phyloP scores from a whole-genome alignment of 2,113 vertebrate genomes.

The Rhadina sibilatrix region DNA sequence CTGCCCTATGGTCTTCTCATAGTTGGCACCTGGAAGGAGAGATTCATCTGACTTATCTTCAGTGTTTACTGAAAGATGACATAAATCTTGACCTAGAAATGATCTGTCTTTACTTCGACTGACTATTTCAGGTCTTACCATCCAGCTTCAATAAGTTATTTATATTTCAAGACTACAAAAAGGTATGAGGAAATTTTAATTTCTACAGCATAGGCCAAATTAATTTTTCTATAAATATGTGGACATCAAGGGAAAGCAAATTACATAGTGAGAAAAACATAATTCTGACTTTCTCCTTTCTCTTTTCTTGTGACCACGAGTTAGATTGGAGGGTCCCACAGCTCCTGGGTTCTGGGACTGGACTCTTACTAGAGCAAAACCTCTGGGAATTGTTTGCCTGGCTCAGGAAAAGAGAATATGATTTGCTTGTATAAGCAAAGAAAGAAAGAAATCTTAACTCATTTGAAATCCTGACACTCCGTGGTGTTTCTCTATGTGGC shows the following conservation, averaged over 20 bases:
- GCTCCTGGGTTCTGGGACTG: neutral
- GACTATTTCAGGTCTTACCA: neutral
- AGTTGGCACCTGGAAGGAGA: neutral
- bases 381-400: neutral
- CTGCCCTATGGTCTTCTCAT: neutral
- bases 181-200: neutral
- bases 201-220: neutral
- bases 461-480: neutral
- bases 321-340: neutral
- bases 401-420: neutral
- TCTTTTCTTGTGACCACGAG: neutral
- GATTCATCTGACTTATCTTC: neutral
- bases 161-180: neutral
- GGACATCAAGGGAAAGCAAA: neutral
- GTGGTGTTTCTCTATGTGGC: constrained; percentile 5
- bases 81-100: neutral
- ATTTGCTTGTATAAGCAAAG: neutral
- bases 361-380: neutral
- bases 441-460: constrained; percentile 17
- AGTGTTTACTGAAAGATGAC: neutral
- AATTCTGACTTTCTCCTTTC: neutral
- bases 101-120: neutral
- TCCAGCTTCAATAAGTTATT: neutral
- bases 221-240: neutral
- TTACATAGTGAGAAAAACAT: neutral